A percentile compares a stretch with the other conserved stretches of the same genome.
Conservation (phyloP, 1,140 invertebrate genomes). For the Centruroides sculpturatus region DNA sequence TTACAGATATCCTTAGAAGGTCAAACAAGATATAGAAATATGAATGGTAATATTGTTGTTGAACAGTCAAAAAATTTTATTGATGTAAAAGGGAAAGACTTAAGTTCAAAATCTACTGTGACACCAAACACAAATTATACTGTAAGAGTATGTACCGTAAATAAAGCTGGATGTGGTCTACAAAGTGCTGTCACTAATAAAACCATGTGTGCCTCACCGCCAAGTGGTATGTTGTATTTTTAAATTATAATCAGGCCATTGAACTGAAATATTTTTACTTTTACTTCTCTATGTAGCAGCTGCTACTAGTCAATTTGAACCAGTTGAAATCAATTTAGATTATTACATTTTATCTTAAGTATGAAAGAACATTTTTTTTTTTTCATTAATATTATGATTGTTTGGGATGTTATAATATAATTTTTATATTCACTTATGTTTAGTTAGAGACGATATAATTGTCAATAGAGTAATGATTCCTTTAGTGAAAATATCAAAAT, state of each 20-base stretch:
- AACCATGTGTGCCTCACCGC: slow-evolving; percentile 14
- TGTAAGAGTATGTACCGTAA: slow-evolving; percentile 18
- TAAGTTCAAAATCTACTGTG: slow-evolving; percentile 11
- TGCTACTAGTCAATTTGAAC: not conserved
- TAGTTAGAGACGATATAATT: too few relatives aligned
- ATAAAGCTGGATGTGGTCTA: slow-evolving; percentile 20
- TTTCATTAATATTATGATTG: too few relatives aligned
- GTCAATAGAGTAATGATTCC: too few relatives aligned
- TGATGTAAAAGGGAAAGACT: slow-evolving; percentile 10
- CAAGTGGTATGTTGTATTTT: slow-evolving; percentile 10
- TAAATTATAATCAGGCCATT: too few relatives aligned
- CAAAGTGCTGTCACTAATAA: slow-evolving; percentile 12
- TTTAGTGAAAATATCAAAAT: too few relatives aligned
- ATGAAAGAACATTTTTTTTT: too few relatives aligned
- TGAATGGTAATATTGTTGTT: slow-evolving; percentile 14
- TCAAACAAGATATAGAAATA: slow-evolving; percentile 12
- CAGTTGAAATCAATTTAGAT: too few relatives aligned
- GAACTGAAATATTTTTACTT: not conserved
- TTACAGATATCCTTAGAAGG: slow-evolving; percentile 11
- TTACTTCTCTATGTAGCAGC: not conserved
- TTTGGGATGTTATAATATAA: too few relatives aligned
- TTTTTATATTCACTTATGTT: too few relatives aligned
- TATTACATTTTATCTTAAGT: too few relatives aligned
- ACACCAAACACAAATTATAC: slow-evolving; percentile 28
- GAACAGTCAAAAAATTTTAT: slow-evolving; percentile 12